These are phyloP conservation scores for Neoarius graeffei DNA, from an alignment of 2,113 vertebrate species.

Conservation along the genomic window DNA sequence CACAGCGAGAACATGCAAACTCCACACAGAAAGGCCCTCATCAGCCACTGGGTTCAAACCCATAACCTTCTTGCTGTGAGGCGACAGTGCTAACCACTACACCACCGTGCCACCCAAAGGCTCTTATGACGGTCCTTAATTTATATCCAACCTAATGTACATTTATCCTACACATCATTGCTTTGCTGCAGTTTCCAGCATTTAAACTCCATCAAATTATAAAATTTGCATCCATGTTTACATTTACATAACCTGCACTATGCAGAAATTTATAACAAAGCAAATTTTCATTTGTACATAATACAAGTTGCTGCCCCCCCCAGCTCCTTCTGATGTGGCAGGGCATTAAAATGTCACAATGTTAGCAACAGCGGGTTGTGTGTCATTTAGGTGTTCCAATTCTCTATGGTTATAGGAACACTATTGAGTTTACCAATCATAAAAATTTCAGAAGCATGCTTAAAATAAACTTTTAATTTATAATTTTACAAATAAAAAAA, in stretches of 20 bases:
- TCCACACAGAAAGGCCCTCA: too few species aligned
- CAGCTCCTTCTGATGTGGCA: not conserved
- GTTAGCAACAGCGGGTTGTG: not conserved
- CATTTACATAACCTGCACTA: not conserved
- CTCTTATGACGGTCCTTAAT: too few species aligned
- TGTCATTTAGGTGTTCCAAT: not conserved
- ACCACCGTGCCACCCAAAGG: too few species aligned
- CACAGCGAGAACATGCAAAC: too few species aligned
- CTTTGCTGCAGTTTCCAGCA: not conserved
- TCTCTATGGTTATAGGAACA: not conserved
- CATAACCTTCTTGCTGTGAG: too few species aligned
- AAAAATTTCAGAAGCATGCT: slow-evolving; percentile 16
- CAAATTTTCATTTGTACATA: not conserved
- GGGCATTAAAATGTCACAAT: not conserved
- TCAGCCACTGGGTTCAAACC: too few species aligned
- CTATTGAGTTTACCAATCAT: not conserved
- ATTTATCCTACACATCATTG: not conserved
- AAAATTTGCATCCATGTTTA: not conserved
- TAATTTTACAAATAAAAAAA: slow-evolving; percentile 59
- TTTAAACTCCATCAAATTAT: not conserved
- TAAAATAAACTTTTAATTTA: slow-evolving; percentile 78
- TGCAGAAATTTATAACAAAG: not conserved
- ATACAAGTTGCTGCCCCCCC: not conserved
- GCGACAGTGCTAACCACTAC: too few species aligned
- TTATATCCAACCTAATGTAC: not conserved